A percentile compares a stretch with the other conserved stretches of the same genome.
Evolutionary conservation across 2,113 vertebrate species (phyloP).

Genomic region (Ornithorhynchus anatinus): DNA sequence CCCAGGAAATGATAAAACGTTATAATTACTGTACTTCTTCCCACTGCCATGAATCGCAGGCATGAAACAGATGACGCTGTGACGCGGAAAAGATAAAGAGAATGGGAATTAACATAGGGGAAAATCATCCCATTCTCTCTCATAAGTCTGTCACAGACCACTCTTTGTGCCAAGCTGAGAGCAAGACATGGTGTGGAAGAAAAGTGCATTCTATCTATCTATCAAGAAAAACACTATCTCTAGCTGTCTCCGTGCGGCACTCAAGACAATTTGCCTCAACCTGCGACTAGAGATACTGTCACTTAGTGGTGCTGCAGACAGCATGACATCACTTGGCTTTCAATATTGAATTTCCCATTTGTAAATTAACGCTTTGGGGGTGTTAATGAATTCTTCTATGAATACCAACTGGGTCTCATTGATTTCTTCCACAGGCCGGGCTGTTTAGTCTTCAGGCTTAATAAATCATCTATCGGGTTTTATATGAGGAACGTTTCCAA

Average conservation of each 20-base stretch:
- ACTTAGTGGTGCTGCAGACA: constrained; percentile 62
- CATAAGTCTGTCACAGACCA: constrained; percentile 43
- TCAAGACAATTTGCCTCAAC: constrained; percentile 58
- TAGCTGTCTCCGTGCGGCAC: background rate
- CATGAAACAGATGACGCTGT: constrained; percentile 24
- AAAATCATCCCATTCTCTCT: constrained; percentile 44
- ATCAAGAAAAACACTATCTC: constrained; percentile 67
- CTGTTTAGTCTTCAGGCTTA: constrained; percentile 16
- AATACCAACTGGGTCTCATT: constrained; percentile 38
- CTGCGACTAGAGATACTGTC: constrained; percentile 62
- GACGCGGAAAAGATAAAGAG: constrained; percentile 24
- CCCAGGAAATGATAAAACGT: background rate
- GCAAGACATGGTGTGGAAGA: constrained; percentile 51
- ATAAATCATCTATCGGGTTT: constrained; percentile 33
- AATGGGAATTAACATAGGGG: constrained; percentile 32
- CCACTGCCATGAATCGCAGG: background rate
- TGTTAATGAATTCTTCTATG: constrained; percentile 33
- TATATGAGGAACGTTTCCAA: constrained; percentile 3
- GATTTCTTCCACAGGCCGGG: constrained; percentile 41
- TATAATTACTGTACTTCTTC: background rate
- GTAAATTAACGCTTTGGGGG: constrained; percentile 37
- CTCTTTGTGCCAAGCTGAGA: constrained; percentile 53
- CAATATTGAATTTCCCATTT: constrained; percentile 35
- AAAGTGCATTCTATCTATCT: constrained; percentile 43
- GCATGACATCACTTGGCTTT: constrained; percentile 53